These are phyloP conservation scores for Oligia latruncula DNA, from an alignment of 2,888 invertebrate genomes.

Conservation along the genomic window DNA sequence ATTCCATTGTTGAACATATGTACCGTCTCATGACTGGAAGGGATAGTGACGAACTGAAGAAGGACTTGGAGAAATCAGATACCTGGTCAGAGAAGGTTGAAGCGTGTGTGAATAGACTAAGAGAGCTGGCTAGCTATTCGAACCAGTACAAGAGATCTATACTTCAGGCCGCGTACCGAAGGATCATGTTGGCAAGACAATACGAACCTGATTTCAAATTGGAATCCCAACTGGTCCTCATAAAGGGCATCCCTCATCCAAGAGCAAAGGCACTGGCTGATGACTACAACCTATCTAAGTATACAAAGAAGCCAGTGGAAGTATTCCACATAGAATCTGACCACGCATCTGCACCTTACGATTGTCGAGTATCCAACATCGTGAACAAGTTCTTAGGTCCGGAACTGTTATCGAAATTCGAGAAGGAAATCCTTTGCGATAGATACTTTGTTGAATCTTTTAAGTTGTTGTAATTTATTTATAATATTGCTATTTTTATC, in stretches of 20 bases:
- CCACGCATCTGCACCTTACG: constrained; percentile 70
- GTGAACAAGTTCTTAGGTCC: constrained; percentile 71
- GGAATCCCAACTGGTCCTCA: constrained; percentile 73
- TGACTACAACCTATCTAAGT: constrained; percentile 76
- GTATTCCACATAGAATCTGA: constrained; percentile 70
- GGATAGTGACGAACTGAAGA: constrained; percentile 51
- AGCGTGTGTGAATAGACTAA: constrained; percentile 62
- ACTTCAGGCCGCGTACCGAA: constrained; percentile 69
- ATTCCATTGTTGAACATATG: constrained; percentile 69
- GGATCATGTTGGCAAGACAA: constrained; percentile 69
- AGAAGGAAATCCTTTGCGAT: constrained; percentile 70
- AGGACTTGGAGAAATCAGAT: constrained; percentile 59
- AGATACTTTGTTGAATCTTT: constrained; percentile 57
- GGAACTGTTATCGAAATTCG: constrained; percentile 68
- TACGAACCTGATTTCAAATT: constrained; percentile 72
- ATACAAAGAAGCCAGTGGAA: constrained; percentile 70
- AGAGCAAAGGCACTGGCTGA: constrained; percentile 58
- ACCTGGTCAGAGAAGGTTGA: constrained; percentile 70
- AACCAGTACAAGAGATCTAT: constrained; percentile 69
- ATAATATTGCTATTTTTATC: too few species aligned
- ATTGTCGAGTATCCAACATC: constrained; percentile 74
- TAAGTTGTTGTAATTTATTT: constrained; percentile 24
- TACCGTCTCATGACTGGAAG: constrained; percentile 67
- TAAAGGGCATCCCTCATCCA: constrained; percentile 72
- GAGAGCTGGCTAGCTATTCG: constrained; percentile 64